Base-by-base conservation (phyloP, 2,888 invertebrate genomes). In the Neelides folsomi region DNA sequence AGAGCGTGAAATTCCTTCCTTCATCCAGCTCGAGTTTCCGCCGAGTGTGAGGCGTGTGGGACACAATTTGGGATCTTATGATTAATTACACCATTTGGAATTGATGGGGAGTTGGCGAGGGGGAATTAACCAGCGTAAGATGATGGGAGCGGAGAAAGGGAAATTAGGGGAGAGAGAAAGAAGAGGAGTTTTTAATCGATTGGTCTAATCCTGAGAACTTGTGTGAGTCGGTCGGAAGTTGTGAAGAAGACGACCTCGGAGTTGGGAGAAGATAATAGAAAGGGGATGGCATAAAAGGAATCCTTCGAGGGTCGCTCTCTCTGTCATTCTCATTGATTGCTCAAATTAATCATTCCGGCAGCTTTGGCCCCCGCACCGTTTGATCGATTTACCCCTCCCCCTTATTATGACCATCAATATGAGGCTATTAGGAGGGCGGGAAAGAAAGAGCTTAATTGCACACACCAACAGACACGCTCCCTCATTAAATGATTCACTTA, bases 301-400 rank as follows among this genome's bases (percentile, higher is more conserved):
- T 50, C 53, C 53, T 51, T 49, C 48, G 53, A 51, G 51, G 50
- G 52, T 51, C 53, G 50, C 55, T 54, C 49, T 53, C 39, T 44
- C 36, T 43, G 52, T 49, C 53, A 49, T 49, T 53, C 49, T 53
- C 58, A 58, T 62, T 53, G 58, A 59, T 62, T 62, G 57, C 58
- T 55, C 57, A 59, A 62, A 62, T 62, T 62, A 62, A 62, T 62
- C 62, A 62, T 62, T 58, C 56, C 56, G 27, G 7, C 19, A 6
- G 12, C 19, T 13, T 19, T 12, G 12, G 7, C 9, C 20, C 34
- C 8, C n/a, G 43, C 19, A 7, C n/a, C 20, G 47, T 51, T 54
- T 54, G 48, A 49, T 51, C 54, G 54, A 54, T 53, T 53, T 49
- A 49, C 47, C 49, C 49, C 49, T 49, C 45, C 40, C 34, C 16